Base-by-base conservation (phyloP, 1,140 invertebrate genomes). In the Zaprionus camerounensis region DNA sequence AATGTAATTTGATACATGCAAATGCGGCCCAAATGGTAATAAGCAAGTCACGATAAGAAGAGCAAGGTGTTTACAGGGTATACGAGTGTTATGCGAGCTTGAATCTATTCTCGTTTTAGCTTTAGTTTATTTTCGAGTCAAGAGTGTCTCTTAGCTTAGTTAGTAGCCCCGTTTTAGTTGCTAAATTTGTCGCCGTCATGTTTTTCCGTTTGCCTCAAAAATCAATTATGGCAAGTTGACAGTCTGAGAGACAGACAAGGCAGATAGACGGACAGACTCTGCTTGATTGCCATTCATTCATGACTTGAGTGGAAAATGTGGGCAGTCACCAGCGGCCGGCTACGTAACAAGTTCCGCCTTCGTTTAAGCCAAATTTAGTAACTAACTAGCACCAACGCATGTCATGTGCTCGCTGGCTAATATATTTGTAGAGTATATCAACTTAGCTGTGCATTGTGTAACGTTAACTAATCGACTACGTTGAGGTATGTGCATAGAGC, bases 351-450 rank as follows among this genome's bases (percentile, higher is more conserved):
- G 84, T 88, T 88, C 84, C 81, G 84, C 84, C 84, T 90, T 85
- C 85, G 77, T 90, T 88, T 88, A 90, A 79, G 79, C 84, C 84
- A 88, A 90, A 88, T 88, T 88, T 85, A 88, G 84, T 88, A 88
- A 88, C 78, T 90, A 71, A 87, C 85, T 88, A 88, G 67, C 72
- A 68, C 72, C 84, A 81, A 71, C 82, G 75, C 82, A 69, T 28
- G 28, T 9, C 53, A 57, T 63, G 53, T 22, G 17, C 26, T 56
- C 22, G 41, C 24, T 41, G 17, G 6, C n/a, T 49, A 58, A 44
- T 34, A 15, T 20, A 17, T 49, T 24, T 15, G 41, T 46, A 3
- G 41, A 17, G 41, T 46, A 46, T 49, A 36, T 26, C 0, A 12
- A 12, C 34, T 61, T 11, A 17, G 12, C 17, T 2, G 20, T 4